These are phyloP conservation scores for Acanthopagrus latus DNA, from an alignment of 2,797 vertebrate species.

Conservation along the genomic window DNA sequence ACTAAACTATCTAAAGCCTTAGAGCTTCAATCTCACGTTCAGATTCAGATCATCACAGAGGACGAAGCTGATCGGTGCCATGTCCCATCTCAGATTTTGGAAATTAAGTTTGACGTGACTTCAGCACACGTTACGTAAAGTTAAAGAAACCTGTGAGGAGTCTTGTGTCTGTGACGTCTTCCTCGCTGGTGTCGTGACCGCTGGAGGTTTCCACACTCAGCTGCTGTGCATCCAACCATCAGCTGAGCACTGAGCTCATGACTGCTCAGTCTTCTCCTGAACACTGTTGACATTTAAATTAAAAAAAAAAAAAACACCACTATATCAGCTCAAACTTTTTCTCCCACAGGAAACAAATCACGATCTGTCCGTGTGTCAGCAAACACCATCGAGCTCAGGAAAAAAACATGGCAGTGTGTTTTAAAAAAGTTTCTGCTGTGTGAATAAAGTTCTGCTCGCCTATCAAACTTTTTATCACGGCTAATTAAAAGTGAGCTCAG, in stretches of 20 bases:
- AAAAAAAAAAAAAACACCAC: background rate
- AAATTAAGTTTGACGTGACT: background rate
- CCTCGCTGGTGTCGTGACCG: background rate
- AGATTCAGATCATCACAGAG: background rate
- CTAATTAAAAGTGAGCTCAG: constrained; percentile 38
- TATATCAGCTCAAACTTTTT: background rate
- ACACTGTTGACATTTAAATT: background rate
- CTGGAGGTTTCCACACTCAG: background rate
- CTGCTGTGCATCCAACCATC: background rate
- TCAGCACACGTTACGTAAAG: background rate
- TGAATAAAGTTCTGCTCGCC: constrained; percentile 1
- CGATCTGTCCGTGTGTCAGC: too few species aligned
- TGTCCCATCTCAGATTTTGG: background rate
- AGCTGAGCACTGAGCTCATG: background rate
- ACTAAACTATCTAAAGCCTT: background rate
- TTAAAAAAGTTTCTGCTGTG: background rate
- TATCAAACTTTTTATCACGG: constrained; percentile 1
- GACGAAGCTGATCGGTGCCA: background rate
- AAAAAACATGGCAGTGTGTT: background rate
- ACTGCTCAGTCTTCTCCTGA: background rate
- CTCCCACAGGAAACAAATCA: background rate
- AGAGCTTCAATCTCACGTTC: background rate
- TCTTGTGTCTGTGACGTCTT: background rate
- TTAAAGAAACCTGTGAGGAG: background rate
- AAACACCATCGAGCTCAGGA: background rate